Conservation (phyloP, 2,888 invertebrate species). For the Phania funesta region DNA sequence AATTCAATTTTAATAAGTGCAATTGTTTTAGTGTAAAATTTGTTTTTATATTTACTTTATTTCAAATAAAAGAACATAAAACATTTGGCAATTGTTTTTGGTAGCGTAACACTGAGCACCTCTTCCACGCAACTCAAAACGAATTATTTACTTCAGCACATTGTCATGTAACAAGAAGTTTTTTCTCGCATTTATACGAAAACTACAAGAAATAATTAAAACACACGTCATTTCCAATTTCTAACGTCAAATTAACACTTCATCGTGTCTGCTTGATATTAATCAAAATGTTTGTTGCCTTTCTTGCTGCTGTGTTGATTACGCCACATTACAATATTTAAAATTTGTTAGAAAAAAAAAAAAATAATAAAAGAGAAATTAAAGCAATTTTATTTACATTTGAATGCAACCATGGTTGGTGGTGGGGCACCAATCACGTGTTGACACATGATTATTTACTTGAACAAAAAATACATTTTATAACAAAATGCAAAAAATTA, state of each 20-base stretch:
- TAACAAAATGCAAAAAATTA: slow-evolving; percentile 4
- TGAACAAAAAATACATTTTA: neutral
- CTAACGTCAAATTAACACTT: slow-evolving; percentile 71
- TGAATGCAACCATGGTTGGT: slow-evolving; percentile 51
- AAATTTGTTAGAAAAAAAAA: neutral
- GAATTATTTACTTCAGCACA: slow-evolving; percentile 61
- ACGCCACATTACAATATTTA: slow-evolving; percentile 30
- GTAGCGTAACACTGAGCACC: slow-evolving; percentile 28
- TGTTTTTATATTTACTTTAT: slow-evolving; percentile 4
- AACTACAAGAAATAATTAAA: slow-evolving; percentile 56
- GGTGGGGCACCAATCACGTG: slow-evolving; percentile 62
- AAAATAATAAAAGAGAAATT: slow-evolving; percentile 11
- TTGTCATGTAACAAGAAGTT: slow-evolving; percentile 57
- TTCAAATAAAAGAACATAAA: slow-evolving; percentile 48
- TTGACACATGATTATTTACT: slow-evolving; percentile 60
- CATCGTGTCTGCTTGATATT: slow-evolving; percentile 77
- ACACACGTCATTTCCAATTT: slow-evolving; percentile 74
- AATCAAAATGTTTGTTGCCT: slow-evolving; percentile 72
- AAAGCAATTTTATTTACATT: slow-evolving; percentile 44
- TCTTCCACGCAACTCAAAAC: slow-evolving; percentile 47
- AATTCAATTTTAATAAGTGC: slow-evolving; percentile 61
- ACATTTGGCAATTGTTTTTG: slow-evolving; percentile 55
- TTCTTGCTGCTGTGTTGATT: neutral
- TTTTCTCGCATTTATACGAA: slow-evolving; percentile 12
- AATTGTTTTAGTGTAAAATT: slow-evolving; percentile 17